Conservation (phyloP, 2,888 invertebrate species). For the Eubasilissa splendida region DNA sequence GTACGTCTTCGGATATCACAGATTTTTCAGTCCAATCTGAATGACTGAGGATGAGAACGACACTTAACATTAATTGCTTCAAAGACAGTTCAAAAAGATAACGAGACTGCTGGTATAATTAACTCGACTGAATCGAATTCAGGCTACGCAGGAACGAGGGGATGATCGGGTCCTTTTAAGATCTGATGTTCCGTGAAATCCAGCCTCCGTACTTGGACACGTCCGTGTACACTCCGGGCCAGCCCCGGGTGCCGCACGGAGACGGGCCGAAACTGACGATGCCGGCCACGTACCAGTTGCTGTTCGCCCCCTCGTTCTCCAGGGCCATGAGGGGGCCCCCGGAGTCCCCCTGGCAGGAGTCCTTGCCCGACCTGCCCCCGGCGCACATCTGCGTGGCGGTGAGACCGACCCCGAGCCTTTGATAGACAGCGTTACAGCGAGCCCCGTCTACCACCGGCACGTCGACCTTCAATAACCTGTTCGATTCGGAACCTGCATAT, state of each 20-base stretch:
- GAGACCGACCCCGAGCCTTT: slow-evolving; percentile 42
- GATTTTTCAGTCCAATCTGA: too few species aligned
- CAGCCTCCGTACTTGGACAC: slow-evolving; percentile 74
- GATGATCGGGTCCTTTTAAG: slow-evolving; percentile 57
- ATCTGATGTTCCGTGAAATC: slow-evolving; percentile 68
- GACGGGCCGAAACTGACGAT: slow-evolving; percentile 78
- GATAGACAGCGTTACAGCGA: slow-evolving; percentile 73
- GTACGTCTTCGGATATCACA: too few species aligned
- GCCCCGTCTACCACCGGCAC: slow-evolving; percentile 69
- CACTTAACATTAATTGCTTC: too few species aligned
- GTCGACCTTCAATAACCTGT: slow-evolving; percentile 72
- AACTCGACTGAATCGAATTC: too few species aligned
- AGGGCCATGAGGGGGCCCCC: slow-evolving; percentile 76
- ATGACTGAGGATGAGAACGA: too few species aligned
- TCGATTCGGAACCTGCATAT: slow-evolving; percentile 64
- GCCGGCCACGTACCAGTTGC: slow-evolving; percentile 70
- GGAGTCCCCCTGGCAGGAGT: slow-evolving; percentile 77
- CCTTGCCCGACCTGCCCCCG: slow-evolving; percentile 72
- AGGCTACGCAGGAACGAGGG: too few species aligned
- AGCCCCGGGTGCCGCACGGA: slow-evolving; percentile 73
- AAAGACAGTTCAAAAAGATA: too few species aligned
- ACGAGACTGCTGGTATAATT: too few species aligned
- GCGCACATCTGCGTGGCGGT: slow-evolving; percentile 69
- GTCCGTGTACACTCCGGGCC: slow-evolving; percentile 78
- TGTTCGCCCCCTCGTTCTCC: slow-evolving; percentile 61